These are phyloP conservation scores for Oreotragus oreotragus DNA, from an alignment of 2,113 vertebrate genomes.

Conservation along the genomic window DNA sequence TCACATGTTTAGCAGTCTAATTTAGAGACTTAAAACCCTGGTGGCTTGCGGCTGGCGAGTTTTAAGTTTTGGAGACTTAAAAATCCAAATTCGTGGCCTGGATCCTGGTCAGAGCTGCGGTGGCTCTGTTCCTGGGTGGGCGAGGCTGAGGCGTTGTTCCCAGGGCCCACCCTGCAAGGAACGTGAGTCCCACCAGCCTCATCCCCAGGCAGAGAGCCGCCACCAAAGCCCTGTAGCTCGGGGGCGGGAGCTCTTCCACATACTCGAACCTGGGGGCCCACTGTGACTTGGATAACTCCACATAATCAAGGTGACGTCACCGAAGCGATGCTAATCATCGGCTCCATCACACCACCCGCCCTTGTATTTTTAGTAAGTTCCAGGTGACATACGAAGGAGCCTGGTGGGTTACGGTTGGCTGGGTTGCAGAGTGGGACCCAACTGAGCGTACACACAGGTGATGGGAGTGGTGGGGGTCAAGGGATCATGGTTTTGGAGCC, in stretches of 20 bases:
- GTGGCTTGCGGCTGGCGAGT: not conserved
- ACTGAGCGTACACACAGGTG: not conserved
- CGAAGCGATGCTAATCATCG: accelerated
- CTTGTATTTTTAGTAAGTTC: not conserved
- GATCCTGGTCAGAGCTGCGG: not conserved
- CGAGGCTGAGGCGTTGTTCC: not conserved
- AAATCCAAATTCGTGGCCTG: not conserved
- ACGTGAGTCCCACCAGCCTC: not conserved
- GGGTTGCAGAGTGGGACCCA: not conserved
- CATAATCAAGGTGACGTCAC: not conserved
- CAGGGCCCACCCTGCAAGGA: not conserved
- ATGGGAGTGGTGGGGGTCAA: not conserved
- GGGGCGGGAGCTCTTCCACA: no score
- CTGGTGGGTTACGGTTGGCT: not conserved
- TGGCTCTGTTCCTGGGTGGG: not conserved
- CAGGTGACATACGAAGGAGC: not conserved
- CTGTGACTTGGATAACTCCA: not conserved
- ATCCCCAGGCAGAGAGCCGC: not conserved
- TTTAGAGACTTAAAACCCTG: not conserved
- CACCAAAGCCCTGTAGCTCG: not conserved
- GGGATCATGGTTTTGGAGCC: not conserved
- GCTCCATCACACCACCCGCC: not conserved
- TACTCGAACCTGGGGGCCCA: not conserved
- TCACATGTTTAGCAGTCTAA: not conserved
- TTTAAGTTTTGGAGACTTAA: not conserved